Base-by-base conservation (phyloP, 2,113 vertebrate species). In the Mixornis gularis region DNA sequence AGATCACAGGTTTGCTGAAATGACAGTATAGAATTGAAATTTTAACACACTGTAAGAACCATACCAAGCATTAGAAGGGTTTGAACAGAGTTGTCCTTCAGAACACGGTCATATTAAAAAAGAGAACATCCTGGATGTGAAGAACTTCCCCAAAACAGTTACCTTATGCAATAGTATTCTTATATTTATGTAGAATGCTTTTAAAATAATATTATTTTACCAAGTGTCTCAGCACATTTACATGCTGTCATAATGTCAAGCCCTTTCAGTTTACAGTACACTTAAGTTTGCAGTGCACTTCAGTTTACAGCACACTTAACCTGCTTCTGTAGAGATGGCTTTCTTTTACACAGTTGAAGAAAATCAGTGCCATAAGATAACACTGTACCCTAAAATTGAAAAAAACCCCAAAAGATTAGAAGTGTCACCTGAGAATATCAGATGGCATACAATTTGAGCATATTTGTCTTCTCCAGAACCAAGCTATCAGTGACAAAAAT, bases 1-100 rank as follows among this genome's bases (percentile, higher is more conserved):
- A 97, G 93, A 88, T 97, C 55, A 17, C 94, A 95, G 62, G 97
- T 98, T 95, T 98, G 94, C 99, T 99, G 96, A 96, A 98, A 97
- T 91, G 56, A 95, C 60, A 91, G 36, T 79, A 92, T 9, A 82
- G 21, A 81, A 89, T 12, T 85, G 46, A 62, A 58, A 62, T 76
- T 90, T 49, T 29, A 90, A 76, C 4, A 65, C 6, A 8, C 32
- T 59, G 18, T 43, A 44, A 70, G 53, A 93, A 93, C 90, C n/a
- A 59, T 27, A 89, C 22, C 52, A 89, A 88, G 46, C 19, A 77
- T 59, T 69, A 79, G 3, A 71, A 48, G 2, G 21, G n/a, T 60
- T 60, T 84, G 29, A 94, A 90, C 29, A 92, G 78, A 83, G 22
- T 9, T 59, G 26, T 43, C 84, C 26, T 69, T 89, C 56, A 82